phyloP scores from a whole-genome alignment of 2,888 invertebrate species.

The Cartodere bifasciata region DNA sequence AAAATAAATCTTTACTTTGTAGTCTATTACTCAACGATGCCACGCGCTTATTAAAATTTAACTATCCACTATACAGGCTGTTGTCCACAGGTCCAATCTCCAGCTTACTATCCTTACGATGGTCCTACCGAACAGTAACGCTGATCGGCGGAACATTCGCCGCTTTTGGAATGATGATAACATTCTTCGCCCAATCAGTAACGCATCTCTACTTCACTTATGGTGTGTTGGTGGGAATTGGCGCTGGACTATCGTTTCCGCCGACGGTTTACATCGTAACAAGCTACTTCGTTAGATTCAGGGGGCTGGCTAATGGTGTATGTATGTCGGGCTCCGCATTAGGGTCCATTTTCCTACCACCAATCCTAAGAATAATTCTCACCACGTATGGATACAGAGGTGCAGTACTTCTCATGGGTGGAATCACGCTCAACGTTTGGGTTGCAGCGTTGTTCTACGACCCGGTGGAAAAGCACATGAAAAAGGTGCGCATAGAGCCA shows the following conservation, averaged over 20 bases:
- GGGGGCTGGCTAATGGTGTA: constrained; percentile 76
- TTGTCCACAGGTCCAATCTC: constrained; percentile 84
- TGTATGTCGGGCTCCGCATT: constrained; percentile 82
- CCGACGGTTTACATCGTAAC: constrained; percentile 85
- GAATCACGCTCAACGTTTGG: constrained; percentile 70
- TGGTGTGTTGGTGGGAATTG: constrained; percentile 69
- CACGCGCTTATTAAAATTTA: too few relatives aligned
- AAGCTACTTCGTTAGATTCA: constrained; percentile 65
- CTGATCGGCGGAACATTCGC: constrained; percentile 71
- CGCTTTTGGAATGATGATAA: constrained; percentile 71
- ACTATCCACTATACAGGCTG: too few relatives aligned
- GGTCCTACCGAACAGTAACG: constrained; percentile 74
- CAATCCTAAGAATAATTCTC: constrained; percentile 56
- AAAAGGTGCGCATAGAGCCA: constrained; percentile 38
- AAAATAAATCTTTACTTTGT: too few relatives aligned
- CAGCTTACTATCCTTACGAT: constrained; percentile 70
- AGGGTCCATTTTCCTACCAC: constrained; percentile 75
- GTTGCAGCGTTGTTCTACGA: constrained; percentile 75
- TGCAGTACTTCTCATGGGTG: constrained; percentile 69
- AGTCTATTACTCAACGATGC: too few relatives aligned
- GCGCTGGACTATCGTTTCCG: constrained; percentile 76
- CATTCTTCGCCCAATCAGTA: constrained; percentile 70
- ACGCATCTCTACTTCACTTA: constrained; percentile 70
- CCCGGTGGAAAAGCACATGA: constrained; percentile 71
- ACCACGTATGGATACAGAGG: constrained; percentile 68